phyloP scores from a whole-genome alignment of 2,113 vertebrate genomes.

The Barnardius zonarius region DNA sequence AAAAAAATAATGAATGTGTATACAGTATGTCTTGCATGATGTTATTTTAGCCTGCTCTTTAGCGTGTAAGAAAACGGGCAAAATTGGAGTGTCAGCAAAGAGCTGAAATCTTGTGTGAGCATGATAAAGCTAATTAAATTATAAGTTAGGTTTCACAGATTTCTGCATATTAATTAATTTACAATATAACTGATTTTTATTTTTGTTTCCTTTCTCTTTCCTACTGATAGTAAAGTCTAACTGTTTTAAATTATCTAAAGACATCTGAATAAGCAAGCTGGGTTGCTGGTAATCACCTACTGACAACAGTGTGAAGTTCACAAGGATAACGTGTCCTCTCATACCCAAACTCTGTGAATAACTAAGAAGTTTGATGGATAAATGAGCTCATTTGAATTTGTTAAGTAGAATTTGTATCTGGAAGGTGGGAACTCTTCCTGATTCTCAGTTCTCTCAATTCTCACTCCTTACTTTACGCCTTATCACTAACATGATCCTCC shows the following conservation, averaged over 20 bases:
- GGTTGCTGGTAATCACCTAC: not conserved
- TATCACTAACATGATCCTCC: not conserved
- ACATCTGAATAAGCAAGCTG: not conserved
- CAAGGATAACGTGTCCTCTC: accelerated
- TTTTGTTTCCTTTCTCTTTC: not conserved
- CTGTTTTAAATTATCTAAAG: not conserved
- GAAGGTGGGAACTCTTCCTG: not conserved
- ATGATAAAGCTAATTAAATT: not conserved
- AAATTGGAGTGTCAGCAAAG: not conserved
- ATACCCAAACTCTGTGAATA: not conserved
- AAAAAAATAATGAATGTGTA: not conserved
- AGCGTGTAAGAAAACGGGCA: not conserved
- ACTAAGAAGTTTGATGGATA: not conserved
- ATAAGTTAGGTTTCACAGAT: not conserved
- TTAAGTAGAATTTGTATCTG: not conserved
- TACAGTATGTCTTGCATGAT: not conserved
- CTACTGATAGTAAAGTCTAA: not conserved
- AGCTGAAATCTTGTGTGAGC: not conserved
- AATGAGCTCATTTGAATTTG: not conserved
- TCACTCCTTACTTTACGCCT: not conserved
- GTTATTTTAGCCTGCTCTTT: not conserved
- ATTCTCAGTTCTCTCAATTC: not conserved
- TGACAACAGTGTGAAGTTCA: not conserved
- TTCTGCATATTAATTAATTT: not conserved
- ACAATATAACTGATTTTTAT: not conserved